These are phyloP conservation scores for Chaetodon auriga DNA, from an alignment of 2,113 vertebrate genomes.

Conservation along the genomic window DNA sequence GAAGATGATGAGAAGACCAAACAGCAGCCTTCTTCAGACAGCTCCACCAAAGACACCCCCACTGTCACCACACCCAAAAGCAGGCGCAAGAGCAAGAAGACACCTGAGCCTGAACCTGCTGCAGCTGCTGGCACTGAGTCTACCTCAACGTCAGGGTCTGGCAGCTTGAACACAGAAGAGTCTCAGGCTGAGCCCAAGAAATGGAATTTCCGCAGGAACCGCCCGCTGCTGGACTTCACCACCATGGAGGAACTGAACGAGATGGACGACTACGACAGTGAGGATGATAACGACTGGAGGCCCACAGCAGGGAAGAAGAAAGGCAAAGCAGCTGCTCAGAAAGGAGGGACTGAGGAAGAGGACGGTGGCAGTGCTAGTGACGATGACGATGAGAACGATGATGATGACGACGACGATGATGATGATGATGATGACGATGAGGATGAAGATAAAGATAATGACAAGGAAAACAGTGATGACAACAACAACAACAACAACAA, in stretches of 20 bases:
- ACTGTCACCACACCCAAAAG: constrained; percentile 58
- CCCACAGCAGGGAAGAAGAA: constrained; percentile 91
- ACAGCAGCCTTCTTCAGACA: constrained; percentile 85
- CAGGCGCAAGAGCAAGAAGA: constrained; percentile 85
- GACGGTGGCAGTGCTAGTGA: constrained; percentile 85
- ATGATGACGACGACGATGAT: constrained; percentile 84
- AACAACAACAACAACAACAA: constrained; percentile 81
- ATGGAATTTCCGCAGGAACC: constrained; percentile 97
- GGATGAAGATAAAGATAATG: constrained; percentile 64
- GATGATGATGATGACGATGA: constrained; percentile 87
- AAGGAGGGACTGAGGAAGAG: constrained; percentile 89
- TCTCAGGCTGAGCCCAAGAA: constrained; percentile 93
- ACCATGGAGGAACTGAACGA: constrained; percentile 97
- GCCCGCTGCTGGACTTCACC: constrained; percentile 94
- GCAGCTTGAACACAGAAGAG: constrained; percentile 81
- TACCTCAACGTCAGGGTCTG: constrained; percentile 13
- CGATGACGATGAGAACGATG: constrained; percentile 86
- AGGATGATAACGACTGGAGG: constrained; percentile 98
- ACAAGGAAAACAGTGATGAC: constrained; percentile 85
- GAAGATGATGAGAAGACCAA: constrained; percentile 85
- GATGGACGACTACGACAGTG: constrained; percentile 99
- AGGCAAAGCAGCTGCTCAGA: constrained; percentile 85
- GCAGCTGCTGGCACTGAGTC: constrained; percentile 19
- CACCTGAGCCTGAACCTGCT: constrained; percentile 71
- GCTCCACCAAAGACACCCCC: constrained; percentile 86